Conservation (phyloP, 2,113 vertebrate genomes). For the Grantiella picta region DNA sequence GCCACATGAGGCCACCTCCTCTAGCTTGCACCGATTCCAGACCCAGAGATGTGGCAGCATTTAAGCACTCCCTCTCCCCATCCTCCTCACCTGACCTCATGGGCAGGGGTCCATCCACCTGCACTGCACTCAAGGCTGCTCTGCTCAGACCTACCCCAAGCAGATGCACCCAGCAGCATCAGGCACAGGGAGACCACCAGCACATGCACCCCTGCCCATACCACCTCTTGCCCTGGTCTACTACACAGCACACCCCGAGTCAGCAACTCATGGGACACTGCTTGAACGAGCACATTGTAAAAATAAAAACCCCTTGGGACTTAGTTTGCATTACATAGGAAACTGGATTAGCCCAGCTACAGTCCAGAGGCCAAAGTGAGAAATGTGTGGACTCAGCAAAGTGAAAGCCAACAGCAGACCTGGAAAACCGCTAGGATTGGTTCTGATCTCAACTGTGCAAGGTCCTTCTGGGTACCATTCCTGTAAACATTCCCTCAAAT, state of each 20-base stretch:
- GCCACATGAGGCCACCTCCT: not conserved
- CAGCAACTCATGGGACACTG: not conserved
- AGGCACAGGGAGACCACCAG: not conserved
- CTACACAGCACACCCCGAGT: not conserved
- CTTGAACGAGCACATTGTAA: slow-evolving; percentile 10
- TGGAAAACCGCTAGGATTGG: not conserved
- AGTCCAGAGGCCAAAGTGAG: not conserved
- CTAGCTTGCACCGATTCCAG: not conserved
- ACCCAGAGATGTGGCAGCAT: not conserved
- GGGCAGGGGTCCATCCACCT: not conserved
- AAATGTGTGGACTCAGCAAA: not conserved
- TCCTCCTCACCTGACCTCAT: not conserved
- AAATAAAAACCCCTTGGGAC: not conserved
- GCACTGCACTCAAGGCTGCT: not conserved
- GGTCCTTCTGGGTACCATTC: not conserved
- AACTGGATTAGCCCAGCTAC: not conserved
- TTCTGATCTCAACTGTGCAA: not conserved
- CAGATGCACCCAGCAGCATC: not conserved
- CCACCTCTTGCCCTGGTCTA: not conserved
- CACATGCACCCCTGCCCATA: no score
- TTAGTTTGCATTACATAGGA: not conserved
- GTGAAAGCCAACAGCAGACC: not conserved
- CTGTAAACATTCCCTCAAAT: not conserved
- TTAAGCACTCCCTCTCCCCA: not conserved
- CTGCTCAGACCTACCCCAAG: not conserved